Evolutionary conservation across 2,797 vertebrate species (phyloP).

Genomic region (Darevskia nairensis): DNA sequence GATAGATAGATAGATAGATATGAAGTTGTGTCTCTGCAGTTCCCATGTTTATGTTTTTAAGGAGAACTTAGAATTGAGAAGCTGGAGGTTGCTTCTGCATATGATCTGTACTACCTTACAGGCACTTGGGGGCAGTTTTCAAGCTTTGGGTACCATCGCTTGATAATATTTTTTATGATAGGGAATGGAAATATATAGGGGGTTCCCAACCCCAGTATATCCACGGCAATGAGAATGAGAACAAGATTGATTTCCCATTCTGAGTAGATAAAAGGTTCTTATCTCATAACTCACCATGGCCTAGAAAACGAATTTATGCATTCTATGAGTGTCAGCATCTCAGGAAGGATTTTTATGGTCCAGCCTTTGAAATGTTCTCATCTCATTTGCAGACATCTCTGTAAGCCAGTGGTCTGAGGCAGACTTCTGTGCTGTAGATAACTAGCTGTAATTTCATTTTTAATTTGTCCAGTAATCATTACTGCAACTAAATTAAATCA

Average conservation of each 20-base stretch:
- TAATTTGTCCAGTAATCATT: slow-evolving; percentile 53
- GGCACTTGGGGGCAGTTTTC: rapidly evolving
- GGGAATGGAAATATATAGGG: not conserved
- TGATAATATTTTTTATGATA: slow-evolving; percentile 8
- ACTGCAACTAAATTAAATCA: slow-evolving; percentile 31
- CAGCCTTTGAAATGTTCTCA: slow-evolving; percentile 36
- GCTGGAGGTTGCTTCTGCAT: not conserved
- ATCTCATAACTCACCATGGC: not conserved
- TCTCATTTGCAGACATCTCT: not conserved
- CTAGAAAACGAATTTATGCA: slow-evolving; percentile 21
- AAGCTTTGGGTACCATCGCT: not conserved
- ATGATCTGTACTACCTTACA: slow-evolving; percentile 15
- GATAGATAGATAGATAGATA: too few species aligned
- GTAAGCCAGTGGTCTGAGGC: slow-evolving; percentile 19
- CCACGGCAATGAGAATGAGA: not conserved
- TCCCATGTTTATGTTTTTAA: too few species aligned
- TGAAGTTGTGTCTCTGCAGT: too few species aligned
- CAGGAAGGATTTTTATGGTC: slow-evolving; percentile 41
- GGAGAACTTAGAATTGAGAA: slow-evolving; percentile 10
- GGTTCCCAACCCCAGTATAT: not conserved
- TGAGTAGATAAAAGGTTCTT: slow-evolving; percentile 29
- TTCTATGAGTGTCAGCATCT: slow-evolving; percentile 28
- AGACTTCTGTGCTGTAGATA: slow-evolving; percentile 48
- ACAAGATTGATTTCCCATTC: not conserved
- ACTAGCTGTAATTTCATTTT: slow-evolving; percentile 39